Percentiles rank a stretch among this genome's conserved stretches.
Conservation (phyloP, 92 coral and sea anemone species). For the Siderastrea radians region DNA sequence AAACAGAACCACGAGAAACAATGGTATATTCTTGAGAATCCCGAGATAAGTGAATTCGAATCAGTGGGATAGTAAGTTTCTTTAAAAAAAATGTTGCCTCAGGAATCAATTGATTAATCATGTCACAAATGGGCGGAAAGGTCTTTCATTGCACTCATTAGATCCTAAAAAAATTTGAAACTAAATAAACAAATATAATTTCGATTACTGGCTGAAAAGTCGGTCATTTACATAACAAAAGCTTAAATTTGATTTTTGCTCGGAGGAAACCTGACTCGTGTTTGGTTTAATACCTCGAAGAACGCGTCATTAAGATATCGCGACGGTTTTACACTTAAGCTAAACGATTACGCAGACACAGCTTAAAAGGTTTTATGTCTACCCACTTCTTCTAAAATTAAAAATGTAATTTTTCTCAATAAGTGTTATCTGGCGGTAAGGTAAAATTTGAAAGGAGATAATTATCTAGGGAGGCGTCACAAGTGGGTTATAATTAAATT, state of each 20-base stretch:
- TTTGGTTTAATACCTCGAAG: neutral
- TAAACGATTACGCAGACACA: neutral
- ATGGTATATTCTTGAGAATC: no score
- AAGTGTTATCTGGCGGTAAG: constrained; percentile 1
- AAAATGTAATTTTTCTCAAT: neutral
- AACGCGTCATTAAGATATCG: neutral
- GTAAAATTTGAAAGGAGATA: neutral
- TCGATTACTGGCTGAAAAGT: neutral
- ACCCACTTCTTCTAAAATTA: neutral
- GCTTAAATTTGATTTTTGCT: neutral
- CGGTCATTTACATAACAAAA: constrained; percentile 4
- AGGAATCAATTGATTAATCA: neutral
- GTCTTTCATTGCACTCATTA: neutral
- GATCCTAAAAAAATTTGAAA: neutral
- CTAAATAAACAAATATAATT: neutral
- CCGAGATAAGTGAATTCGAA: no score
- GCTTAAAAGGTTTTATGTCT: neutral
- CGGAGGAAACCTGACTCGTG: neutral
- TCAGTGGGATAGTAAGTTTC: no score
- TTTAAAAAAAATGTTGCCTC: no score
- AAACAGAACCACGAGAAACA: no score
- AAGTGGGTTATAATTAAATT: constrained; percentile 2
- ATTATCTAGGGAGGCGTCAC: neutral
- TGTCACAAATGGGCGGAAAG: constrained; percentile 2
- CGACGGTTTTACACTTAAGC: neutral